Base-by-base conservation (phyloP, 2,797 vertebrate genomes). In the Leptatherina wallacei region DNA sequence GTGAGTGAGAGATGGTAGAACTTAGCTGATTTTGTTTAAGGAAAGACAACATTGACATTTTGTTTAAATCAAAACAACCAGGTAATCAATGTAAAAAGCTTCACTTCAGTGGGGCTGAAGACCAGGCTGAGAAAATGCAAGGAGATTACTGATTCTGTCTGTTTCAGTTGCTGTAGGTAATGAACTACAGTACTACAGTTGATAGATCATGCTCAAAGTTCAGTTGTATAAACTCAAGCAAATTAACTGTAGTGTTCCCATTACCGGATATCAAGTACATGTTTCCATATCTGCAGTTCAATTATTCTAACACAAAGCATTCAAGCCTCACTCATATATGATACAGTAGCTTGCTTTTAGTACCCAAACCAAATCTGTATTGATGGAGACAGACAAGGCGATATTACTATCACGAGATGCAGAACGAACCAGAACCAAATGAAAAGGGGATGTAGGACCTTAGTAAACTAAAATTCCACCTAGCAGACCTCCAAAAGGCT, bases 1-100 rank as follows among this genome's bases (percentile, higher is more conserved):
- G 49, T 67, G 54, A 65, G 47, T 67, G 76, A 69, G 51, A 62
- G 24, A 65, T 2, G 20, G 36, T 2, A 60, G 10, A 68, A 24
- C 32, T 47, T 1, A n/a, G 16, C 12, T 66, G 44, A 54, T 58
- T 66, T 38, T 35, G 22, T 54, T 65, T 12, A 51, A 36, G 5
- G 6, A 33, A 62, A 55, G 30, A 16, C 4, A 42, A 20, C 18
- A 20, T 8, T 20, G 3, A 67, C 68, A 71, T 30, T 2, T 63
- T 64, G 56, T 32, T 35, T 35, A 8, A 60, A 14, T 12, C 14
- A 24, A 38, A 33, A 59, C 9, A 59, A 7, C 20, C 20, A 35
- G 0, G 5, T 3, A 58, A 58, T 35, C 30, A 10, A n/a, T 36
- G 4, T 13, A 60, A 22, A 14, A 38, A 14, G 35, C 11, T 2